A percentile compares a stretch with the other conserved stretches of the same genome.
Evolutionary conservation across 2,797 vertebrate species (phyloP).

Genomic region (Crenuchus spilurus): DNA sequence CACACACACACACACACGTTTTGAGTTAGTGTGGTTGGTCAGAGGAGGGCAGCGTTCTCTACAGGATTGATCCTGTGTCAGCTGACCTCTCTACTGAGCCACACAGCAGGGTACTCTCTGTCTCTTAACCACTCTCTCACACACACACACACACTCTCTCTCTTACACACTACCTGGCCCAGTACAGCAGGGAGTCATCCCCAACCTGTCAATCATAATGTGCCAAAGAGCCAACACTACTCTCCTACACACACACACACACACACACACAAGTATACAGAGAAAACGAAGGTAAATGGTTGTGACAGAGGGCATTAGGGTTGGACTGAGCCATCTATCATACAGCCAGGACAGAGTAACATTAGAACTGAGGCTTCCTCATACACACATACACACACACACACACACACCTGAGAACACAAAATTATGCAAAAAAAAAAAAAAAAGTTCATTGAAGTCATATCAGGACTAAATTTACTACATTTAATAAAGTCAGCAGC

Average conservation of each 20-base stretch:
- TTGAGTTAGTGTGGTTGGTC: conserved; percentile 48
- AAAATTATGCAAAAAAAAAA: background rate
- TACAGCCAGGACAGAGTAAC: conserved; percentile 76
- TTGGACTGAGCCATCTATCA: conserved; percentile 79
- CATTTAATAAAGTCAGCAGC: too few relatives aligned
- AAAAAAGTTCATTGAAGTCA: too few relatives aligned
- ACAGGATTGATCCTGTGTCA: conserved; percentile 58
- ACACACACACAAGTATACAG: conserved; percentile 16
- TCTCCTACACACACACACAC: conserved; percentile 30
- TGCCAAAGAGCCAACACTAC: conserved; percentile 33
- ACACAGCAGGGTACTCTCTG: conserved; percentile 70
- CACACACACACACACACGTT: conserved; percentile 55
- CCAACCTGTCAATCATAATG: conserved; percentile 57
- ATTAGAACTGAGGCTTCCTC: conserved; percentile 74
- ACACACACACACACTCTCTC: conserved; percentile 28
- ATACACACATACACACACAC: conserved; percentile 45
- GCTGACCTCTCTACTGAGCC: conserved; percentile 55
- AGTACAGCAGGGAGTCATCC: conserved; percentile 58
- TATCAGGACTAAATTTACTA: too few relatives aligned
- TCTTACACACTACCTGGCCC: conserved; percentile 52
- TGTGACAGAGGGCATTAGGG: conserved; percentile 74
- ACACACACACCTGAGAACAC: conserved; percentile 31
- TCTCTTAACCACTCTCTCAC: conserved; percentile 21
- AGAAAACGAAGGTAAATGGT: conserved; percentile 70
- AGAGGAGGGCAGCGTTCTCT: conserved; percentile 46